Conservation (phyloP, 2,888 invertebrate genomes). For the Troides aeacus region DNA sequence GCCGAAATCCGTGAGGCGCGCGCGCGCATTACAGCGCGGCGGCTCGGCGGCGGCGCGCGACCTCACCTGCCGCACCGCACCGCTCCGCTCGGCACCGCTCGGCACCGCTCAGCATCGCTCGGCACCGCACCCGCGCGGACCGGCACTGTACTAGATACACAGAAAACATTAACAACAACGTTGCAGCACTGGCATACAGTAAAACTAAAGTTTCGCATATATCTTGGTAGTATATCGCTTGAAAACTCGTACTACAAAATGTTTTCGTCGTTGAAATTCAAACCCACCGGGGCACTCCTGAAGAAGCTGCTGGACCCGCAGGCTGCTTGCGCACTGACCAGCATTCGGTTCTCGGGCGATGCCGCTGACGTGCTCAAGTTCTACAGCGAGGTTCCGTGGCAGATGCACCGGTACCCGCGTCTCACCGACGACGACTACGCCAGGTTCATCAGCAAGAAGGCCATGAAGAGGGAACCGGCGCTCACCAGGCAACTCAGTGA, state of each 20-base stretch:
- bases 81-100: not conserved
- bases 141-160: too few species aligned
- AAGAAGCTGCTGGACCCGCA: constrained; percentile 45
- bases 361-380: constrained; percentile 56
- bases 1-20: not conserved
- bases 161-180: too few species aligned
- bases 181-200: too few species aligned
- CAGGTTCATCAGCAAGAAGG: constrained; percentile 58
- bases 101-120: too few species aligned
- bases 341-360: constrained; percentile 43
- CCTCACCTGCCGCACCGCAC: not conserved
- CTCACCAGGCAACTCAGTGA: constrained; percentile 69
- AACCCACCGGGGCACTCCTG: constrained; percentile 39
- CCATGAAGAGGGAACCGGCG: constrained; percentile 59
- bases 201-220: too few species aligned
- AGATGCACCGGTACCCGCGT: constrained; percentile 45
- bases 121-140: too few species aligned
- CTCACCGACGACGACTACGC: constrained; percentile 58
- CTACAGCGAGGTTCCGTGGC: constrained; percentile 47
- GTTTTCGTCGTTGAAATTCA: constrained; percentile 41
- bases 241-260: constrained; percentile 30
- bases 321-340: constrained; percentile 37
- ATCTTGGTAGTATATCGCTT: too few species aligned
- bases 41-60: not conserved
- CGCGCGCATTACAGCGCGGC: not conserved